Percentiles rank a stretch among this genome's conserved stretches.
Evolutionary conservation across 1,140 invertebrate species (phyloP).

Genomic region (Stegodyphus mimosarum): DNA sequence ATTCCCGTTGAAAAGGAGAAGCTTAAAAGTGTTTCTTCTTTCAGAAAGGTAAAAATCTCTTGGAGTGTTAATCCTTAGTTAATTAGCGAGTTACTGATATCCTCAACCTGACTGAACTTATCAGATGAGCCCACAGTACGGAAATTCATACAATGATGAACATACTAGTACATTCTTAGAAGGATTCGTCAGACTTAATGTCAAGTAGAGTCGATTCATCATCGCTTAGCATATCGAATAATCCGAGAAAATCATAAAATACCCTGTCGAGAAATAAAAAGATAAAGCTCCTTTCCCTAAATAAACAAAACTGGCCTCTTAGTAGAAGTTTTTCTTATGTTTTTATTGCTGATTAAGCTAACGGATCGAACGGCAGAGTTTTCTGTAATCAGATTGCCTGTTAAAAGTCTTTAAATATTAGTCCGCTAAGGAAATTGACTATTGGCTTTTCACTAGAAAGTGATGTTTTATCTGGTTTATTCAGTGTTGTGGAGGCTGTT

Average conservation of each 20-base stretch:
- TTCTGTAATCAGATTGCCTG: slow-evolving; percentile 32
- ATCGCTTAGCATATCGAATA: slow-evolving; percentile 39
- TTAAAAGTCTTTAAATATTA: background rate
- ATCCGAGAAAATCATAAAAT: slow-evolving; percentile 42
- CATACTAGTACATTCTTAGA: background rate
- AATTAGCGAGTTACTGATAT: slow-evolving; percentile 48
- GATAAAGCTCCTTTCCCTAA: background rate
- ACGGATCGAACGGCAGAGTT: background rate
- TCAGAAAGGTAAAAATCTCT: background rate
- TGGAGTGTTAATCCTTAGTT: slow-evolving; percentile 40
- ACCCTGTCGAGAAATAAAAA: slow-evolving; percentile 9
- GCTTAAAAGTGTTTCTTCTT: too few relatives aligned
- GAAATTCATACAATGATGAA: slow-evolving; percentile 27
- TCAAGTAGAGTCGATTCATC: slow-evolving; percentile 32
- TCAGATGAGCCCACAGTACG: slow-evolving; percentile 25
- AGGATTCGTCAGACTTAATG: slow-evolving; percentile 50
- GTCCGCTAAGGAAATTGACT: slow-evolving; percentile 15
- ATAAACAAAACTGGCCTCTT: background rate
- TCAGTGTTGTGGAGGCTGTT: too few relatives aligned
- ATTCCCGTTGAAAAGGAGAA: too few relatives aligned
- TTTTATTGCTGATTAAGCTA: background rate
- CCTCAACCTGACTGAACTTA: slow-evolving; percentile 5
- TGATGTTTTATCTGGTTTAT: too few relatives aligned
- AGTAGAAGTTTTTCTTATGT: background rate
- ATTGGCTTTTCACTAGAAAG: slow-evolving; percentile 20